Percentiles rank a stretch among this genome's conserved stretches.
phyloP scores from a whole-genome alignment of 2,113 vertebrate species.

The Etheostoma cragini region DNA sequence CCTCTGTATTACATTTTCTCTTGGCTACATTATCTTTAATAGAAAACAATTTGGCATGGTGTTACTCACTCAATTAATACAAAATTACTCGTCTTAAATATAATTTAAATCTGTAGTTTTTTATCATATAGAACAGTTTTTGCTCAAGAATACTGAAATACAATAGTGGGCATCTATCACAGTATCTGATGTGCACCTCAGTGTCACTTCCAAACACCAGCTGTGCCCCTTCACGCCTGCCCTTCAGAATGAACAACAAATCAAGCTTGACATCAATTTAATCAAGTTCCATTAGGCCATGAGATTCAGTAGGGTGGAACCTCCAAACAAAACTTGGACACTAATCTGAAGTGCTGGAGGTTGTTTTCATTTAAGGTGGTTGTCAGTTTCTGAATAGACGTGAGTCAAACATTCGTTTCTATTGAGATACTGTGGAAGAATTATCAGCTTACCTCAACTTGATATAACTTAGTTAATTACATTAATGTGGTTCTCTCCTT shows the following conservation, averaged over 20 bases:
- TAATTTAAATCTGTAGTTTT: not conserved
- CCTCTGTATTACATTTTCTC: not conserved
- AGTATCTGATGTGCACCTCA: slow-evolving; percentile 57
- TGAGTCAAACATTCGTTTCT: not conserved
- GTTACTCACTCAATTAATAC: slow-evolving; percentile 2
- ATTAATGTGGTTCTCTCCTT: slow-evolving; percentile 23
- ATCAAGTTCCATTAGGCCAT: slow-evolving; percentile 77
- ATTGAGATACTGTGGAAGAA: not conserved
- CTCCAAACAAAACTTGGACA: slow-evolving; percentile 46
- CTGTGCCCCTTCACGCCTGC: slow-evolving; percentile 77
- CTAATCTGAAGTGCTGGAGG: slow-evolving; percentile 31
- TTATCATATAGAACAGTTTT: not conserved
- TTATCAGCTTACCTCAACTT: not conserved
- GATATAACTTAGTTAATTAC: slow-evolving; percentile 10
- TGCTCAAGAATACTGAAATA: slow-evolving; percentile 1
- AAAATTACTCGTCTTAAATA: not conserved
- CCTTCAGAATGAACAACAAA: slow-evolving; percentile 78
- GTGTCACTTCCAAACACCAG: slow-evolving; percentile 68
- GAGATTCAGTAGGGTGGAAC: slow-evolving; percentile 52
- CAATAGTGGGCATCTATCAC: slow-evolving; percentile 15
- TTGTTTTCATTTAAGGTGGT: slow-evolving; percentile 46
- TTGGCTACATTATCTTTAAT: not conserved
- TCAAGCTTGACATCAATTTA: slow-evolving; percentile 79
- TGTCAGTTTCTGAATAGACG: not conserved
- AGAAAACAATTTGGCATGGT: not conserved